Conservation (phyloP, 2,113 vertebrate species). For the Stomatorhinus ivindoensis region DNA sequence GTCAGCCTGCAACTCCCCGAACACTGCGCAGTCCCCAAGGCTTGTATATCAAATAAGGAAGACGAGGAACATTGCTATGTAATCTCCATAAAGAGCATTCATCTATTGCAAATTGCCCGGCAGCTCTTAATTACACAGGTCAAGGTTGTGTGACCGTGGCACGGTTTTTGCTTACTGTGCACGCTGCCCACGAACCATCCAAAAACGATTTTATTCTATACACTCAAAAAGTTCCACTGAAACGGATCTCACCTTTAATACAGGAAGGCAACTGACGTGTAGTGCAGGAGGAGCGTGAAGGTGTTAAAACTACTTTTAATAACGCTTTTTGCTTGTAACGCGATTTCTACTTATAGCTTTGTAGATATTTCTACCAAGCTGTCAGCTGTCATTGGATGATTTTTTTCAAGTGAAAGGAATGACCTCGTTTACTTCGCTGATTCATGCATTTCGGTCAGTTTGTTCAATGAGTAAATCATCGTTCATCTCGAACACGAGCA, state of each 20-base stretch:
- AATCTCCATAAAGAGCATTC: conserved; percentile 28
- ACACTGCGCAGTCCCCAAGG: neutral
- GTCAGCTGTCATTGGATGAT: neutral
- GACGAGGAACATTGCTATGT: neutral
- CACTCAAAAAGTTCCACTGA: conserved; percentile 39
- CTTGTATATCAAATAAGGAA: neutral
- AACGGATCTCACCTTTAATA: conserved; percentile 1
- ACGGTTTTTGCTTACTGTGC: conserved; percentile 42
- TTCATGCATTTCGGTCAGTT: neutral
- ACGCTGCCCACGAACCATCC: conserved; percentile 25
- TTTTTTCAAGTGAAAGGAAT: neutral
- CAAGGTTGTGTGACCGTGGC: conserved; percentile 22
- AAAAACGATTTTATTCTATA: conserved; percentile 25
- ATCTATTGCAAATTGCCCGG: conserved; percentile 30
- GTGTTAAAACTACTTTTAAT: neutral
- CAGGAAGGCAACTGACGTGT: conserved; percentile 13
- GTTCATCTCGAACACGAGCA: neutral
- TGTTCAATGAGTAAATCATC: neutral
- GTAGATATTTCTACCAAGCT: neutral
- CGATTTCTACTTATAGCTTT: neutral
- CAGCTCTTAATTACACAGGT: conserved; percentile 21
- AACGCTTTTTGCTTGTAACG: neutral
- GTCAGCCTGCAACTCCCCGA: neutral
- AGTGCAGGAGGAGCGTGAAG: conserved; percentile 22
- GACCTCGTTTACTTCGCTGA: neutral